Evolutionary conservation across 2,113 vertebrate species (phyloP), one percentile per base, ranked within the genome.

Genomic region (Madoqua kirkii): DNA sequence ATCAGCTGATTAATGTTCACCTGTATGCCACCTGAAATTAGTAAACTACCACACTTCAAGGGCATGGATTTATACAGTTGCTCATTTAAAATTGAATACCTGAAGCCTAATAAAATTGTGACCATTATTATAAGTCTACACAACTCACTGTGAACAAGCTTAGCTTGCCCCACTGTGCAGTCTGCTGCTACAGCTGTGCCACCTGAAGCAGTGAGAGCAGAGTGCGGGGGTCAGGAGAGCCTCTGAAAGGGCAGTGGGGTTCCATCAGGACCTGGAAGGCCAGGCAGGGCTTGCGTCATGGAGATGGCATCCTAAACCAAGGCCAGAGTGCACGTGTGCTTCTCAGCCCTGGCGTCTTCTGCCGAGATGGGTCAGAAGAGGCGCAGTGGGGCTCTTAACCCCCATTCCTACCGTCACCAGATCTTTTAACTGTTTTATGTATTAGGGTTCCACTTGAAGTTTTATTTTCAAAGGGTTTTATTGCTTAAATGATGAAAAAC

Each of bases 381-480:
- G 21, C 21, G 81, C 11, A 7, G 2, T 45, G 67, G 62, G 31
- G 11, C 36, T 45, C 15, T 62, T n/a, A 23, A n/a, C 36, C 14
- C 60, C 21, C 40, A 52, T 29, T 12, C 27, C 55, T n/a, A 48
- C 55, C 90, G 55, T 43, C 76, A 67, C 86, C 54, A 59, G 36
- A 13, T 57, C 79, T 43, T 76, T n/a, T 90, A 94, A 25, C 55
- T 84, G 5, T 83, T 86, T 82, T 43, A 31, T 43, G 23, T 82
- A 15, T 57, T 76, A 60, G 60, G 25, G 54, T 81, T 96, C 48
- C 27, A 45, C 23, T 45, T 21, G 45, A 43, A 10, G 10, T 74
- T 95, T 97, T 87, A 71, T 92, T 85, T 91, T 64, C 87, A 45
- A 91, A 76, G 57, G 19, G 12, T 45, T 90, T 93, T 81, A 87